Percentiles rank a stretch among this genome's conserved stretches.
These are phyloP conservation scores for Crax fasciolata DNA, from an alignment of 2,797 vertebrate genomes.

Conservation along the genomic window DNA sequence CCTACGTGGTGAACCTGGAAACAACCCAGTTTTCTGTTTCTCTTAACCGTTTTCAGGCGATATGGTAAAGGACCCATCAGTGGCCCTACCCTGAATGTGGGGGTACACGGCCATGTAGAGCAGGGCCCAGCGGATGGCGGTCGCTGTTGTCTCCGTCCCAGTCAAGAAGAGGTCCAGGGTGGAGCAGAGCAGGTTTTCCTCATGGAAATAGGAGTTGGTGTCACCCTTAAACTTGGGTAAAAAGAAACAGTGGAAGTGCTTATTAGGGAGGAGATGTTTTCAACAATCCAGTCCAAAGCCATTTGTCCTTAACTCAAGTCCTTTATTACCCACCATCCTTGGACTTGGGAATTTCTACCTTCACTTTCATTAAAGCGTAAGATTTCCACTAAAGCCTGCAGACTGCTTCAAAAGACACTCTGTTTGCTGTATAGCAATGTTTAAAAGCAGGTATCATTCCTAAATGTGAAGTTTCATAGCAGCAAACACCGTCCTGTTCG, in stretches of 20 bases:
- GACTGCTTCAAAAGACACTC: background rate
- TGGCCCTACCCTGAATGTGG: conserved; percentile 86
- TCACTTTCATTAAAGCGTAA: background rate
- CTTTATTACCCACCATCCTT: background rate
- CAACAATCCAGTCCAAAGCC: background rate
- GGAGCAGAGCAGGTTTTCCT: conserved; percentile 86
- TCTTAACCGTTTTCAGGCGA: background rate
- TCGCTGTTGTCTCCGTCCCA: conserved; percentile 90
- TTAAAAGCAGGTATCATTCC: conserved; percentile 17
- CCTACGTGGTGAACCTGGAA: background rate
- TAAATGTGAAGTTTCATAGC: conserved; percentile 36
- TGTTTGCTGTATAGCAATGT: background rate
- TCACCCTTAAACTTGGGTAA: conserved; percentile 56
- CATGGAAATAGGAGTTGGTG: conserved; percentile 82
- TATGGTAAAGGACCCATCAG: background rate
- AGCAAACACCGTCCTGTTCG: background rate
- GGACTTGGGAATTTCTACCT: background rate
- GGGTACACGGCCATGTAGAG: conserved; percentile 87
- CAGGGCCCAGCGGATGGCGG: conserved; percentile 90
- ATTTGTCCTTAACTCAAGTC: fast-evolving
- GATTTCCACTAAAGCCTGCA: no score
- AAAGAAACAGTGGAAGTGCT: background rate
- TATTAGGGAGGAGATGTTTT: background rate
- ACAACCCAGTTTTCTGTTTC: background rate
- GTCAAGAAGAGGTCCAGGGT: conserved; percentile 92